These are phyloP conservation scores for Andricus grossulariae DNA, from an alignment of 1,140 invertebrate genomes.

Conservation along the genomic window DNA sequence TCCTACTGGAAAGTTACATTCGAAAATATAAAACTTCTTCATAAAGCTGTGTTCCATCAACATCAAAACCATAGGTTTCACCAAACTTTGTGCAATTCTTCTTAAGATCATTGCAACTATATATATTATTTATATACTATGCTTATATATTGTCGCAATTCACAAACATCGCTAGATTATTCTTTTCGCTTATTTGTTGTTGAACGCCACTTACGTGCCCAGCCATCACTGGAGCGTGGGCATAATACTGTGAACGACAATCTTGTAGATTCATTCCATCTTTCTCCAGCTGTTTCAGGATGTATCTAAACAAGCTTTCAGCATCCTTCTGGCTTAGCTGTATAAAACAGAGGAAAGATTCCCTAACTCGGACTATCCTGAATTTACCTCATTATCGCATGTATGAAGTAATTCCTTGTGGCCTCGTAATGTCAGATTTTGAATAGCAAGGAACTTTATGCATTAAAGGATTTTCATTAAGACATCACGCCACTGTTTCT, in stretches of 20 bases:
- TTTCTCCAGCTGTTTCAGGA: not conserved
- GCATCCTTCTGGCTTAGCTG: too few relatives aligned
- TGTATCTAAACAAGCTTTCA: too few relatives aligned
- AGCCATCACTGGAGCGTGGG: slow-evolving; percentile 42
- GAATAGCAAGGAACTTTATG: slow-evolving; percentile 25
- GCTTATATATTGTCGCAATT: slow-evolving; percentile 45
- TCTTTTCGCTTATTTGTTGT: slow-evolving; percentile 30
- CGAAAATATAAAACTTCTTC: too few relatives aligned
- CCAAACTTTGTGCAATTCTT: too few relatives aligned
- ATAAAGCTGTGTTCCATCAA: too few relatives aligned
- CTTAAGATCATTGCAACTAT: too few relatives aligned
- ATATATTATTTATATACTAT: too few relatives aligned
- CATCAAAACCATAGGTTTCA: too few relatives aligned
- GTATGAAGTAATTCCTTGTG: slow-evolving; percentile 22
- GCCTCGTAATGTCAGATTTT: slow-evolving; percentile 37
- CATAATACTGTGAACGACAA: slow-evolving; percentile 49
- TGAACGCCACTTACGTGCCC: slow-evolving; percentile 42
- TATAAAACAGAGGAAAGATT: slow-evolving; percentile 29
- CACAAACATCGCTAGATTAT: slow-evolving; percentile 37
- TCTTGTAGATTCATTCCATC: slow-evolving; percentile 16
- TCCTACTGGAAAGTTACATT: too few relatives aligned
- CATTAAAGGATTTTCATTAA: slow-evolving; percentile 36
- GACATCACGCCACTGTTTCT: slow-evolving; percentile 30
- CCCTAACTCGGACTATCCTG: not conserved
- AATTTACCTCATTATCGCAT: not conserved